Evolutionary conservation across 1,140 invertebrate genomes (phyloP), one percentile per base, ranked within the genome.

Genomic region (Caenorhabditis remanei): DNA sequence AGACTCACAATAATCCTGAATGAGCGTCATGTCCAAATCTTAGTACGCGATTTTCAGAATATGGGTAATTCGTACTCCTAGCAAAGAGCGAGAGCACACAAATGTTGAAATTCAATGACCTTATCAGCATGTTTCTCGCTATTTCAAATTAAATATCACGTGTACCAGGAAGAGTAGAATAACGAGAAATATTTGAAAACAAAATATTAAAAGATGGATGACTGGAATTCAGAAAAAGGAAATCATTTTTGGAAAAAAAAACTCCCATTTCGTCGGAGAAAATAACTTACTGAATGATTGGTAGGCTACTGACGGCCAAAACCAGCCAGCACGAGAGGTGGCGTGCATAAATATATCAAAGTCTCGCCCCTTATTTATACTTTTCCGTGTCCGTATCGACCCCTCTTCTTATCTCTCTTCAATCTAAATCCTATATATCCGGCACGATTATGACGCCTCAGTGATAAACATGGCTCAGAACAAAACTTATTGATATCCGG

Each of bases 1-100:
- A 79, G 24, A 79, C 71, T 79, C 71, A 79, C 71, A 53, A 79
- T 79, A 79, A 79, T 79, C 71, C 14, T 79, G 71, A 50, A 79
- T 79, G 11, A 50, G 4, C 9, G 71, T 79, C 71, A 79, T 79
- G 19, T 21, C 53, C 46, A 3, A 50, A 4, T 6, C 14, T 11
- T 9, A 40, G 32, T 40, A 32, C 24, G 5, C 4, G 14, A 63
- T 11, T 63, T 14, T 11, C 13, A 13, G 61, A 63, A 63, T 63
- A 32, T 1, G 24, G 32, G 9, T 9, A 40, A 21, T 13, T 21
- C 9, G 24, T n/a, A 32, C 32, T 40, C 65, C 16, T 14, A 24
- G 24, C 8, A n/a, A 19, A 5, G 19, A 71, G 16, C 41, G 14
- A 43, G 40, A 11, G 9, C 40, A 71, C 65, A 43, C 65, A 71